Evolutionary conservation across 1,140 invertebrate species (phyloP).

Genomic region (Panagrolaimus sp.): DNA sequence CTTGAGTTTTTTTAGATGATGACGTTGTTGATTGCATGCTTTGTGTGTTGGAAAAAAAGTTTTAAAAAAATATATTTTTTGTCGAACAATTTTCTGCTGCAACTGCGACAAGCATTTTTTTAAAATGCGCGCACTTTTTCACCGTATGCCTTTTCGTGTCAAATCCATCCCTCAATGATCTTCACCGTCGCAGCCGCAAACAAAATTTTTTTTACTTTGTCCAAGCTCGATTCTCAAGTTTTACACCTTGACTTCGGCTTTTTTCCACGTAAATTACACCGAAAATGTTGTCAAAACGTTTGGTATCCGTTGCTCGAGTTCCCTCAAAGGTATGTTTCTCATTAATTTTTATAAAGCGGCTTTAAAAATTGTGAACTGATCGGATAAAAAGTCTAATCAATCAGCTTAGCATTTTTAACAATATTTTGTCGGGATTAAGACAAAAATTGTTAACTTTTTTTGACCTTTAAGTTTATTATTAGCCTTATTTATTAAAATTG

Average conservation of each 20-base stretch:
- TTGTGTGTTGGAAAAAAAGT: no score
- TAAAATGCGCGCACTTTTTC: conserved; percentile 4
- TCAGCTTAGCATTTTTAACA: conserved; percentile 18
- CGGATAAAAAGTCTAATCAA: conserved; percentile 2
- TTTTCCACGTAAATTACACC: conserved; percentile 23
- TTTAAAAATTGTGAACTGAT: background rate
- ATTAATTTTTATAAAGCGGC: background rate
- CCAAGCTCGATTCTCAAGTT: conserved; percentile 7
- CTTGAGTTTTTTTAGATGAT: no score
- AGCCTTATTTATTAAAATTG: no score
- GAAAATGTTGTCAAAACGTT: conserved; percentile 43
- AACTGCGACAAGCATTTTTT: background rate
- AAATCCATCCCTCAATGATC: conserved; percentile 11
- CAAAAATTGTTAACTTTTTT: background rate
- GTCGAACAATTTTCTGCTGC: no score
- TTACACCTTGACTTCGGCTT: conserved; percentile 20
- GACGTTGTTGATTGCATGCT: no score
- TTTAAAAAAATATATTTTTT: no score
- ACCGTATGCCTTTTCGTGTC: conserved; percentile 13
- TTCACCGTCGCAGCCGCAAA: conserved; percentile 4
- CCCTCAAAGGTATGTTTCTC: conserved; percentile 33
- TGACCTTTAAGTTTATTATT: no score
- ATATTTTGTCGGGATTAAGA: background rate
- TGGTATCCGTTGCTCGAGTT: conserved; percentile 34
- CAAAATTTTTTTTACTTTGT: background rate